phyloP scores from a whole-genome alignment of 1,140 invertebrate genomes.

The Drosophila bocqueti region DNA sequence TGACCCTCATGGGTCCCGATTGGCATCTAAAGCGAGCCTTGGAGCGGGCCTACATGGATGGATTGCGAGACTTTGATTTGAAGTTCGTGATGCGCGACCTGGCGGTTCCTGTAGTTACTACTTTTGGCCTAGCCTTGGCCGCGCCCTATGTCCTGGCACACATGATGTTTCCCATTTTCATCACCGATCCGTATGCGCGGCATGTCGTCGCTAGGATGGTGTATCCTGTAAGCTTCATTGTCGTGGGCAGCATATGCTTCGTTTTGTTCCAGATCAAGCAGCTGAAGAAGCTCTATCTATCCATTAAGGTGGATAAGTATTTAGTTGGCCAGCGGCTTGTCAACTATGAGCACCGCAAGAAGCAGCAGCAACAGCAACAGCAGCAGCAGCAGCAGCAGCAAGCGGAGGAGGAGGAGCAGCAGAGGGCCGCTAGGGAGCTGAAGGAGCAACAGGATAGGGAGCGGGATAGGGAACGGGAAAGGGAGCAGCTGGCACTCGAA shows the following conservation, averaged over 20 bases:
- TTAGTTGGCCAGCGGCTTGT: slow-evolving; percentile 97
- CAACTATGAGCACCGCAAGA: slow-evolving; percentile 95
- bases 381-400: slow-evolving; percentile 84
- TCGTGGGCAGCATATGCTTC: slow-evolving; percentile 89
- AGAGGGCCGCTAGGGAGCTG: slow-evolving; percentile 36
- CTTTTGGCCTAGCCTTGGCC: slow-evolving; percentile 94
- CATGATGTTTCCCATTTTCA: slow-evolving; percentile 92
- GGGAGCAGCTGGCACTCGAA: slow-evolving; percentile 12
- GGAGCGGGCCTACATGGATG: slow-evolving; percentile 95
- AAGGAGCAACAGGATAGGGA: slow-evolving; percentile 56
- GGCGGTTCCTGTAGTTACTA: slow-evolving; percentile 94
- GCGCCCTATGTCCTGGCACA: slow-evolving; percentile 96
- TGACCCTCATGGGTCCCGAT: slow-evolving; percentile 99
- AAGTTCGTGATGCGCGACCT: slow-evolving; percentile 93
- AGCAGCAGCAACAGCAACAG: slow-evolving; percentile 78
- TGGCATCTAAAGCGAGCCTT: slow-evolving; percentile 96
- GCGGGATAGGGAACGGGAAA: slow-evolving; percentile 34
- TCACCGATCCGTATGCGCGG: slow-evolving; percentile 89
- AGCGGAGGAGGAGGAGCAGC: slow-evolving; percentile 53
- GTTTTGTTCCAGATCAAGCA: slow-evolving; percentile 93
- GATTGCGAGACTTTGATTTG: slow-evolving; percentile 96
- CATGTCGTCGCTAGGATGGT: slow-evolving; percentile 94
- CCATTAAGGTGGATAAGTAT: slow-evolving; percentile 99
- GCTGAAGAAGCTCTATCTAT: slow-evolving; percentile 97
- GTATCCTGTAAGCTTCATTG: slow-evolving; percentile 95